Conservation (phyloP, 2,797 vertebrate genomes). For the Fratercula arctica region DNA sequence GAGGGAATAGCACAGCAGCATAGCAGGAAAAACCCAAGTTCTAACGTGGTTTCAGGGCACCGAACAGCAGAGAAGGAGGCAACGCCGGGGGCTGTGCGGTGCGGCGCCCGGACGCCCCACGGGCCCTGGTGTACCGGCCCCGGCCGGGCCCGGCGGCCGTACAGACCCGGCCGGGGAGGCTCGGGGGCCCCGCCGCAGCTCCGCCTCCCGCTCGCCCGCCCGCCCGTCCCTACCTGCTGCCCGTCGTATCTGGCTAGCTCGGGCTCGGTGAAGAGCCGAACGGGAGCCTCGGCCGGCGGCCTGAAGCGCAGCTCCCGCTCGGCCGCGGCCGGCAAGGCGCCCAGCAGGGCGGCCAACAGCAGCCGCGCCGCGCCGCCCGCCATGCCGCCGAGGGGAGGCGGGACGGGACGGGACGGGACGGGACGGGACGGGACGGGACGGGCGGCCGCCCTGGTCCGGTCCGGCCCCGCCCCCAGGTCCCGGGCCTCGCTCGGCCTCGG, state of each 20-base stretch:
- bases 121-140: neutral
- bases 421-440: neutral
- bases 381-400: neutral
- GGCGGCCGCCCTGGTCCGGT: neutral
- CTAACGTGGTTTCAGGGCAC: fast-evolving
- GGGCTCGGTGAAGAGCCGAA: slow-evolving; percentile 91
- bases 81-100: neutral
- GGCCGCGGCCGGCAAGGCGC: neutral
- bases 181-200: neutral
- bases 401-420: neutral
- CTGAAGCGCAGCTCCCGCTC: slow-evolving; percentile 31
- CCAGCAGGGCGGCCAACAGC: neutral
- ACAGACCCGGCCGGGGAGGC: neutral
- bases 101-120: neutral
- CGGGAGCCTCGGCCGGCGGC: slow-evolving; percentile 58
- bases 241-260: slow-evolving; percentile 88
- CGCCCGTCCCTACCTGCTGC: slow-evolving; percentile 79
- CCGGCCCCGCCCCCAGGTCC: neutral
- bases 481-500: too few species aligned
- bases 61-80: neutral
- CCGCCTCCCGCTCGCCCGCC: neutral
- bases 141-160: neutral
- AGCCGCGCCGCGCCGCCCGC: neutral
- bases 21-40: too few species aligned
- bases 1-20: neutral